phyloP scores from a whole-genome alignment of 1,140 invertebrate species.

The Drosophila ohnishii region DNA sequence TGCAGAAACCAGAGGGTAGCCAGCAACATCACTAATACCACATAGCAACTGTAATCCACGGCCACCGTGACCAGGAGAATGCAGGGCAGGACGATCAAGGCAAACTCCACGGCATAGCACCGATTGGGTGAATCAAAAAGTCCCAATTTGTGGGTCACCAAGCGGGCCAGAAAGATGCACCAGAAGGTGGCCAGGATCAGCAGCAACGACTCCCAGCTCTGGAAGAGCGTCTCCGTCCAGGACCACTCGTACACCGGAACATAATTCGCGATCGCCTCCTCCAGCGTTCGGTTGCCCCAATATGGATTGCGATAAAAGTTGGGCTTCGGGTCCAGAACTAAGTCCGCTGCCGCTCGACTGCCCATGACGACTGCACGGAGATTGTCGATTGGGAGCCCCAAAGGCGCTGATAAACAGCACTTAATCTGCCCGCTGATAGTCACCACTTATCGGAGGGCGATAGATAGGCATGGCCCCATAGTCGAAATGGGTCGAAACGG shows the following conservation, averaged over 20 bases:
- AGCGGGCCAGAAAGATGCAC: constrained; percentile 51
- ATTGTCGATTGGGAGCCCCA: not conserved
- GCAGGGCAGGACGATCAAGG: constrained; percentile 52
- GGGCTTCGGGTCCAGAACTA: not conserved
- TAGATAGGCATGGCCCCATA: constrained; percentile 15
- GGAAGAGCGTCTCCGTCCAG: constrained; percentile 26
- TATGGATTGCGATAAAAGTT: not conserved
- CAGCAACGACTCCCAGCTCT: constrained; percentile 35
- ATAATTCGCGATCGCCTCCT: not conserved
- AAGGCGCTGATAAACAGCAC: constrained; percentile 30
- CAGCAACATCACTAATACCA: constrained; percentile 29
- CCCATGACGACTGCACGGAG: constrained; percentile 35
- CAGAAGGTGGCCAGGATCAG: constrained; percentile 58
- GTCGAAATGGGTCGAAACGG: not conserved
- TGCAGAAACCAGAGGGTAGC: constrained; percentile 21
- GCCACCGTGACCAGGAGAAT: constrained; percentile 65
- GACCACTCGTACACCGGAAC: constrained; percentile 33
- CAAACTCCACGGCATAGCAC: constrained; percentile 50
- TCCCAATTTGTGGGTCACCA: constrained; percentile 28
- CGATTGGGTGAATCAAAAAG: constrained; percentile 3
- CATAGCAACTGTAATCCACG: constrained; percentile 25
- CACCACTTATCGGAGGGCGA: constrained; percentile 28
- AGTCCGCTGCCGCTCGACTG: constrained; percentile 6
- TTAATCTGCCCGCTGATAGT: constrained; percentile 47
- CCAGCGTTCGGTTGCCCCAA: not conserved